phyloP scores from a whole-genome alignment of 2,888 invertebrate genomes.

The Suillia variegata region DNA sequence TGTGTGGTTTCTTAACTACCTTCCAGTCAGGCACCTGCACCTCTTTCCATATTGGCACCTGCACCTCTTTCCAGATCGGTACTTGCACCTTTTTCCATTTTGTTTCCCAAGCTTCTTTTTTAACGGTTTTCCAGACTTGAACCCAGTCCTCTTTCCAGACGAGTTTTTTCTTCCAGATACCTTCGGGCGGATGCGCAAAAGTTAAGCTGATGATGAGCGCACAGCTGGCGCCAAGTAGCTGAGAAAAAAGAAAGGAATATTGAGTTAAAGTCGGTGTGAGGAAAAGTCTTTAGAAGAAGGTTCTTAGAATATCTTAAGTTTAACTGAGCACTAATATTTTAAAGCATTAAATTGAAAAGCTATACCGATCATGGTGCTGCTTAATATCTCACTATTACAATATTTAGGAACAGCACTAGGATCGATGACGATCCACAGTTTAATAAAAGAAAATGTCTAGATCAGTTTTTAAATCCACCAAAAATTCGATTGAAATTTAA shows the following conservation, averaged over 20 bases:
- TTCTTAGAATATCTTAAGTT: too few relatives aligned
- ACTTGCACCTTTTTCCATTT: constrained; percentile 78
- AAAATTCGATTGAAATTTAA: too few relatives aligned
- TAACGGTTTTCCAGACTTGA: constrained; percentile 73
- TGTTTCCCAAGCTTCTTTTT: constrained; percentile 75
- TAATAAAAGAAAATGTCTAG: too few relatives aligned
- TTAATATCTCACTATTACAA: too few relatives aligned
- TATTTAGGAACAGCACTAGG: too few relatives aligned
- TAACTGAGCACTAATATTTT: too few relatives aligned
- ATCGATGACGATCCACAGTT: too few relatives aligned
- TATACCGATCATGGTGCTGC: too few relatives aligned
- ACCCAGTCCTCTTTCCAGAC: constrained; percentile 83
- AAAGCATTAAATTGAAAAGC: too few relatives aligned
- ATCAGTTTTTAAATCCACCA: too few relatives aligned
- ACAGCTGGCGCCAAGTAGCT: constrained; percentile 58
- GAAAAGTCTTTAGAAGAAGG: too few relatives aligned
- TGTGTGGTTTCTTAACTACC: constrained; percentile 63
- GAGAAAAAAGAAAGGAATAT: constrained; percentile 8
- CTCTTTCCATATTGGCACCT: constrained; percentile 79
- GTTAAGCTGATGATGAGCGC: constrained; percentile 53
- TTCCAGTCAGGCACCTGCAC: constrained; percentile 77
- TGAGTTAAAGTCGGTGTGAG: too few relatives aligned
- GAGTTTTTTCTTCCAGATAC: constrained; percentile 81
- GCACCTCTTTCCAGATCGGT: constrained; percentile 78
- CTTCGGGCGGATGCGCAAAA: constrained; percentile 65